Evolutionary conservation across 2,797 vertebrate species (phyloP).

Genomic region (Danio jaintianensis): DNA sequence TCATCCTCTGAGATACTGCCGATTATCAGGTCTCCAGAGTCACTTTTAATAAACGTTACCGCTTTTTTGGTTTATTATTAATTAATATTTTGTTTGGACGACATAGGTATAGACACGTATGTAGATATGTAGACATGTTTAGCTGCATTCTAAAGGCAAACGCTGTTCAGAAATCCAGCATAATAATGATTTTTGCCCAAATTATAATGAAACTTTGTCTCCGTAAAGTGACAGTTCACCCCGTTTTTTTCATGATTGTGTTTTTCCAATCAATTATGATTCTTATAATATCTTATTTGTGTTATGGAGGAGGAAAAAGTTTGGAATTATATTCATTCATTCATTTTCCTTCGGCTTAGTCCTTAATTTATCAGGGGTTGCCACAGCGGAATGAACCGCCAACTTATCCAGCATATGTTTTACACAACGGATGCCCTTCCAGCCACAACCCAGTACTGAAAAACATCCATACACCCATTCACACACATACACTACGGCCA

Average conservation of each 20-base stretch:
- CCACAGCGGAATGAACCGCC: no score
- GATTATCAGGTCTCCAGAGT: conserved; percentile 17
- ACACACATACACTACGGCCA: no score
- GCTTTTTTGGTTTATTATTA: conserved; percentile 13
- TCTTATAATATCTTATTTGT: no score
- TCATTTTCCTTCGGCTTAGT: no score
- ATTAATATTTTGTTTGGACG: conserved; percentile 14
- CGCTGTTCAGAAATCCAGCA: neutral
- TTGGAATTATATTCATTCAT: neutral
- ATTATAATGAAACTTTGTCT: neutral
- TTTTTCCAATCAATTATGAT: neutral
- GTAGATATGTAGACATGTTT: no score
- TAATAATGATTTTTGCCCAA: neutral
- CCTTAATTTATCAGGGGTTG: no score
- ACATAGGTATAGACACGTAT: no score
- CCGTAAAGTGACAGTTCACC: neutral
- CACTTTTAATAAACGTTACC: conserved; percentile 25
- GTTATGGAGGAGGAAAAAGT: neutral
- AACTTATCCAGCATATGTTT: no score
- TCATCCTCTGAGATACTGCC: conserved; percentile 10
- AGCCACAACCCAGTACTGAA: no score
- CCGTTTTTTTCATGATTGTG: neutral
- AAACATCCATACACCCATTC: no score
- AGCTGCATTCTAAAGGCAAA: neutral
- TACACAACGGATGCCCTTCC: no score